Base-by-base conservation (phyloP, 1,140 invertebrate species). In the Condylostylus longicornis region DNA sequence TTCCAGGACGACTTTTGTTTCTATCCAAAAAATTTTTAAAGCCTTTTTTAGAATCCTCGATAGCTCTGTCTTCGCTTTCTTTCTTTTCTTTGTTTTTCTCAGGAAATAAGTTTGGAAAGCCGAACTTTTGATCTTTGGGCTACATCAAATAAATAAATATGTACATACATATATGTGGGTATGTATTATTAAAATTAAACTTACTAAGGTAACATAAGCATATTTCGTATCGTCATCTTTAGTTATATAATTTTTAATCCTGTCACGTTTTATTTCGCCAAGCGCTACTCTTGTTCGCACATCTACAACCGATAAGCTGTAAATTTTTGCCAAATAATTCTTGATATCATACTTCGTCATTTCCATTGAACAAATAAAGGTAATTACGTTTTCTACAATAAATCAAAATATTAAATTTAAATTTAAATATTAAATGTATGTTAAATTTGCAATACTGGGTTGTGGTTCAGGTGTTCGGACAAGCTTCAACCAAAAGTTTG, bases 291-390 rank as follows among this genome's bases (percentile, higher is more conserved):
- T 67, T 1, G 79, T 85, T 29, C 71, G 63, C 0, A 95, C 77
- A 52, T 79, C 58, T 4, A 77, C 58, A 5, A 85, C 75, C 3
- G 72, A 68, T 1, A 96, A 62, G 43, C 87, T 78, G 49, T 96
- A 97, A 45, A 97, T 94, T 63, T 95, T 94, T 56, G 91, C 78
- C 37, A 97, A 63, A 64, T 97, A 96, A 65, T 91, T 90, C 58
- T 77, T 80, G 1, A 96, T 69, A 62, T 97, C 91, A 43, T 67
- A 50, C 61, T 70, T 77, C 10, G 83, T 91, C 86, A 91, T 90
- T 66, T 86, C 75, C 60, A 82, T 79, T 5, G 89, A 89, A 44
- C 83, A 81, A 29, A 77, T 65, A 65, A 95, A 95, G 31, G 77
- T 67, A 1, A 89, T 79, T 28, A 81, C 52, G 67, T 93, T 88